Percentiles rank a stretch among this genome's conserved stretches.
phyloP scores from a whole-genome alignment of 1,140 invertebrate species.

The Trachymyrmex cornetzi region DNA sequence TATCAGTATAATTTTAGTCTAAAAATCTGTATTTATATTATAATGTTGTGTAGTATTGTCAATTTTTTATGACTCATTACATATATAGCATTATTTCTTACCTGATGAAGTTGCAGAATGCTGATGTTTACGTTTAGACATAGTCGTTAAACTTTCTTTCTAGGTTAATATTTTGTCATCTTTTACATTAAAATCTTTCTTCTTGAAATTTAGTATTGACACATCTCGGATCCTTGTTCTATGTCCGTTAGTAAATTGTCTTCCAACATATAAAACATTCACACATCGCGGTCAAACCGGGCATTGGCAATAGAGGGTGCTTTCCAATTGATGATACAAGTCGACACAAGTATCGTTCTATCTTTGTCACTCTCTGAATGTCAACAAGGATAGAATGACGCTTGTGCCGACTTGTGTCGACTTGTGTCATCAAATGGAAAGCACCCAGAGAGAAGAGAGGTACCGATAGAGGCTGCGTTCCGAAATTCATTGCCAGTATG shows the following conservation, averaged over 20 bases:
- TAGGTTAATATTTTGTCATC: neutral
- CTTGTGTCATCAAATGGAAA: no score
- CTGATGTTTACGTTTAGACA: neutral
- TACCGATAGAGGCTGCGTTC: neutral
- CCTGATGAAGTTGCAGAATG: conserved; percentile 4
- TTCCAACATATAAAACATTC: neutral
- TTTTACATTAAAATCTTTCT: neutral
- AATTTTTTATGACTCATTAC: neutral
- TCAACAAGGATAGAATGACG: no score
- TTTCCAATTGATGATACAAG: no score
- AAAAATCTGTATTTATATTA: no score
- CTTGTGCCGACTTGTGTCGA: no score
- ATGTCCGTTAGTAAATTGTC: neutral
- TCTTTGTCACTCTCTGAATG: no score
- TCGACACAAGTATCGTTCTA: no score
- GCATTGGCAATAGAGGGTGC: neutral
- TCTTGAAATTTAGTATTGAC: neutral
- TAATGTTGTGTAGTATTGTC: neutral
- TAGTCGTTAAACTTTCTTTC: neutral
- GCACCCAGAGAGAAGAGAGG: neutral
- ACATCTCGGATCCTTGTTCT: neutral
- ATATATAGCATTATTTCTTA: conserved; percentile 7
- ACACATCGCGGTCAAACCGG: neutral
- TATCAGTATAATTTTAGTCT: no score
- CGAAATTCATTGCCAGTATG: no score